phyloP scores from a whole-genome alignment of 92 coral and sea anemone species.

The Plumapathes pennacea region DNA sequence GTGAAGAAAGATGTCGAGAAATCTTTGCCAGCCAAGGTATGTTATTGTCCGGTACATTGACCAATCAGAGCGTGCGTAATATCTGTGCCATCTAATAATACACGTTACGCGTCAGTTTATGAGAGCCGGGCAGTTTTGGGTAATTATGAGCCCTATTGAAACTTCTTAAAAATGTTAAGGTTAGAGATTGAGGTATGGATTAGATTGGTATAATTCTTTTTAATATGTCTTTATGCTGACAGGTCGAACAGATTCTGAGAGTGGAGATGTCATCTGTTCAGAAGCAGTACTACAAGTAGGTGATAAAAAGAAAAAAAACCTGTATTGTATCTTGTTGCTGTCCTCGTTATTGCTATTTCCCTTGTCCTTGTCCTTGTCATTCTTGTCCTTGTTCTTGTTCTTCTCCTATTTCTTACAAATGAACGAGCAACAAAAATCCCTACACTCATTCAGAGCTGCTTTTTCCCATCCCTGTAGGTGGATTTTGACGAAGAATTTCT shows the following conservation, averaged over 20 bases:
- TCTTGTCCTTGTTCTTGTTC: not conserved
- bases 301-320: not conserved
- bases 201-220: too few relatives aligned
- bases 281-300: slow-evolving; percentile 94
- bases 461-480: slow-evolving; percentile 49
- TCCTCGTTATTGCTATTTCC: not conserved
- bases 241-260: slow-evolving; percentile 97
- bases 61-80: too few relatives aligned
- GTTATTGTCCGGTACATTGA: too few relatives aligned
- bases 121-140: too few relatives aligned
- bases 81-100: too few relatives aligned
- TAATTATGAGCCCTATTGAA: too few relatives aligned
- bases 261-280: slow-evolving; percentile 98
- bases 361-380: not conserved
- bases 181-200: not conserved
- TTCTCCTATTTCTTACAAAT: too few relatives aligned
- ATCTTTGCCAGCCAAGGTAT: slow-evolving; percentile 95
- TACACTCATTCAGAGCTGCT: too few relatives aligned
- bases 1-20: slow-evolving; percentile 99
- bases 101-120: too few relatives aligned
- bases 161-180: not conserved
- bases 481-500: slow-evolving; percentile 95
- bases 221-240: not conserved
- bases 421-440: too few relatives aligned
- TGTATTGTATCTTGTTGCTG: not conserved